These are phyloP conservation scores for Serinus canaria DNA, from an alignment of 2,113 vertebrate genomes.

Conservation along the genomic window DNA sequence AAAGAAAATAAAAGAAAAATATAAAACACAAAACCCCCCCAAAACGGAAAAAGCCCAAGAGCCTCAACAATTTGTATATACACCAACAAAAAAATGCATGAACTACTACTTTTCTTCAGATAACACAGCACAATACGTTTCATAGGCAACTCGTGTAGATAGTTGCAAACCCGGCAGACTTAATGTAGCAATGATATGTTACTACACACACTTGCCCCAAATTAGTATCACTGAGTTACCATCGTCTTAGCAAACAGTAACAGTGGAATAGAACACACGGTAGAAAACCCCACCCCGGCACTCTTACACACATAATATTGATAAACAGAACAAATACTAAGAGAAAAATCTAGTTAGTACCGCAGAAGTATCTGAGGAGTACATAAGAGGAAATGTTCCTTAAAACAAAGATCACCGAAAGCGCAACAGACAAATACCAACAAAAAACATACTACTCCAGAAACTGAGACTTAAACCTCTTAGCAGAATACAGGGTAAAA, in stretches of 20 bases:
- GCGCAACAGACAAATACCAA: neutral
- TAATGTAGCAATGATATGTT: neutral
- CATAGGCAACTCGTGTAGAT: neutral
- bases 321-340: neutral
- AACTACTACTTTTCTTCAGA: neutral
- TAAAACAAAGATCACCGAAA: neutral
- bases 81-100: rapidly evolving
- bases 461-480: neutral
- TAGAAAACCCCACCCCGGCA: neutral
- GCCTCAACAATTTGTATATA: neutral
- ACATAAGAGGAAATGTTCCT: neutral
- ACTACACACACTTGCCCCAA: neutral
- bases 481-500: too few relatives aligned
- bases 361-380: rapidly evolving
- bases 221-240: neutral
- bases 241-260: neutral
- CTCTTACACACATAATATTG: rapidly evolving
- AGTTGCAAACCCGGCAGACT: neutral
- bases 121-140: neutral
- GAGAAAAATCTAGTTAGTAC: rapidly evolving
- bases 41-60: neutral
- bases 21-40: neutral
- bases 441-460: neutral
- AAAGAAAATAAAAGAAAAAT: neutral
- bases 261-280: rapidly evolving